These are phyloP conservation scores for Chionis minor DNA, from an alignment of 2,113 vertebrate species.

Conservation along the genomic window DNA sequence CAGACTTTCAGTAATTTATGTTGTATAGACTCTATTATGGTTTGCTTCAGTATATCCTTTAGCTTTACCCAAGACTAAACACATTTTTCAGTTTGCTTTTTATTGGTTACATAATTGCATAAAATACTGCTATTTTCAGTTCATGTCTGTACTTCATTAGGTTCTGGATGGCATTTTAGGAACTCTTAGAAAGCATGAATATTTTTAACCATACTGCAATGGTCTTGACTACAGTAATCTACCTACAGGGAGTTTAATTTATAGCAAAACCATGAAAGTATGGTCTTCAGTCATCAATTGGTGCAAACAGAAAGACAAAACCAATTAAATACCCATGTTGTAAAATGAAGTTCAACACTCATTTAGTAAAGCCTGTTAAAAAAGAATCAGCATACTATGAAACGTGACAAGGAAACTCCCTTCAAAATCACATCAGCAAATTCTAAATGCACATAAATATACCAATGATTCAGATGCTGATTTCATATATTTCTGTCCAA, in stretches of 20 bases:
- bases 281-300: not conserved
- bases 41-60: not conserved
- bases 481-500: not conserved
- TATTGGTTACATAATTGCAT: not conserved
- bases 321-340: not conserved
- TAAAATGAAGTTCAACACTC: not conserved
- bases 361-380: not conserved
- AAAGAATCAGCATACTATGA: not conserved
- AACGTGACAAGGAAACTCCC: not conserved
- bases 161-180: not conserved
- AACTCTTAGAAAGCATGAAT: not conserved
- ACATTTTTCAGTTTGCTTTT: not conserved
- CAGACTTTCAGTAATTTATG: not conserved
- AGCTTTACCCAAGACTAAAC: not conserved
- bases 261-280: not conserved
- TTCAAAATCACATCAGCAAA: not conserved
- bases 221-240: not conserved
- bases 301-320: not conserved
- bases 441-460: not conserved
- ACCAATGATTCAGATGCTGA: not conserved
- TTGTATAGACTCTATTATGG: fast-evolving
- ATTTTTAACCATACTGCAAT: not conserved
- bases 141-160: not conserved
- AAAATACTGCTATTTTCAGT: not conserved
- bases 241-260: not conserved